These are phyloP conservation scores for Sciurus carolinensis DNA, from an alignment of 2,797 vertebrate species.

Conservation along the genomic window DNA sequence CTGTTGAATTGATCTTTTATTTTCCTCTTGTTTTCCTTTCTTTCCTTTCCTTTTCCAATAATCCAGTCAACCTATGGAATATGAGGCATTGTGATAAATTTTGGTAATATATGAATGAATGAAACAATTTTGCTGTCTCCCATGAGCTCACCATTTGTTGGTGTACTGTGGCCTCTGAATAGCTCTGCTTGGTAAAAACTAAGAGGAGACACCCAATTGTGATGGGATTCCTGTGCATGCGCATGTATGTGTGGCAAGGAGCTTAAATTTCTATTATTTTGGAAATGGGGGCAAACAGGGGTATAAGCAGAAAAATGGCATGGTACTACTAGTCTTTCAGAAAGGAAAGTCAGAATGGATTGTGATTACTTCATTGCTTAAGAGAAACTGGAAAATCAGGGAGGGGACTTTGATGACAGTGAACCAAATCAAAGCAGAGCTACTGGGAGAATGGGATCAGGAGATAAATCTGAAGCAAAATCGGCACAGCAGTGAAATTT, in stretches of 20 bases:
- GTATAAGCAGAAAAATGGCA: background rate
- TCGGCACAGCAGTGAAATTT: background rate
- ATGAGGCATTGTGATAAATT: background rate
- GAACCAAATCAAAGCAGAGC: background rate
- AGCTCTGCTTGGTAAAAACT: background rate
- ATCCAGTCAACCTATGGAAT: background rate
- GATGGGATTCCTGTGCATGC: background rate
- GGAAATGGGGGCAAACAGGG: background rate
- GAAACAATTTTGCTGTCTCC: background rate
- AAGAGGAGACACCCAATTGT: background rate
- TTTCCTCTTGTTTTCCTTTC: background rate
- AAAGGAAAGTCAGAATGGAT: background rate
- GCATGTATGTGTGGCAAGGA: background rate
- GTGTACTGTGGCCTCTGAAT: background rate
- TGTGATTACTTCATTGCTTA: background rate
- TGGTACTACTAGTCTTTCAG: background rate
- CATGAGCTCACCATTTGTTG: background rate
- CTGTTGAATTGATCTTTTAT: background rate
- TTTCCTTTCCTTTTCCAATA: background rate
- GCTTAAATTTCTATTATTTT: conserved; percentile 30
- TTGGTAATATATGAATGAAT: background rate
- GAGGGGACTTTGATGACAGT: background rate
- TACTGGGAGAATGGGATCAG: background rate
- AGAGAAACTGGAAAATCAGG: background rate
- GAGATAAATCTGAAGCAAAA: background rate